Base-by-base conservation (phyloP, 2,113 vertebrate genomes). In the Mugil cephalus region DNA sequence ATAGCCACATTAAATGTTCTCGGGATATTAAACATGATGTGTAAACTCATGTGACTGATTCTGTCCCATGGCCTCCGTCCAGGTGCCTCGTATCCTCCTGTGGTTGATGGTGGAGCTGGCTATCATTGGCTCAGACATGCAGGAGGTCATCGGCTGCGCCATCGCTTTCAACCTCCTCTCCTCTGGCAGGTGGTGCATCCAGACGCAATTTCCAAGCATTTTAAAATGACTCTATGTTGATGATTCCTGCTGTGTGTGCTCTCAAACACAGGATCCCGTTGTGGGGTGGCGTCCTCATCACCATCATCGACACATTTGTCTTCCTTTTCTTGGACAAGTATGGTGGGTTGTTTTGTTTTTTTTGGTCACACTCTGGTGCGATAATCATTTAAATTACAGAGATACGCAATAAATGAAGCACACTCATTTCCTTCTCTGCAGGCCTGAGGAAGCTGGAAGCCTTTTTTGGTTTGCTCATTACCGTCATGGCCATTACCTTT, bases 261-360 rank as follows among this genome's bases (percentile, higher is more conserved):
- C 24, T 30, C 24, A 30, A 30, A 30, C 24, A 30, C 77, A 99
- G 97, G 91, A 90, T 99, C 88, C 98, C 97, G 1, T 90, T 99
- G 3, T 99, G 96, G 96, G 97, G 82, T 0, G 98, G 98, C 39
- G 98, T 98, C 15, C 95, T 99, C 73, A 99, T 99, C 87, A 99
- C 98, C 88, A 98, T 99, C 10, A 93, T 95, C 0, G 97, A 99
- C 84, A 99, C 97, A 0, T 98, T 99, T 30, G 90, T 97, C 0
- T 99, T 99, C 86, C 96, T 99, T 35, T 98, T 98, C 91, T 88
- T 99, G 61, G 97, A 99, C 68, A 99, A 99, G 93, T 99, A 99
- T 0, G 98, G 97, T 99, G 89, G 79, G 75, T 84, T 18, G 39
- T 36, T 50, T 19, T 36, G 3, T 10, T 39, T 10, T 56, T 7